phyloP scores from a whole-genome alignment of 2,113 vertebrate genomes.

The Engystomops pustulosus region DNA sequence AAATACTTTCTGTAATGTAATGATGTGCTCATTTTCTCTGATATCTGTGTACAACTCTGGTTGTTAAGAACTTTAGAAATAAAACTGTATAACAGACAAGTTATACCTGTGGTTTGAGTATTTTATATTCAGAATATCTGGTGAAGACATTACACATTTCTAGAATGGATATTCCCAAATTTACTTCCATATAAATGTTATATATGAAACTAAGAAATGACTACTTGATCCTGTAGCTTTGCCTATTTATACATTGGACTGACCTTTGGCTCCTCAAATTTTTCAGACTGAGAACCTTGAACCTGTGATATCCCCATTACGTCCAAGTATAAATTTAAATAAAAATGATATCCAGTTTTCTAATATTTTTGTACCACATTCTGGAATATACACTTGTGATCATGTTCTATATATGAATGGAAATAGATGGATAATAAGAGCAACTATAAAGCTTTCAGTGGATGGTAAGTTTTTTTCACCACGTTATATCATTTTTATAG shows the following conservation, averaged over 20 bases:
- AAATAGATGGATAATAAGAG: conserved; percentile 76
- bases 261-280: background rate
- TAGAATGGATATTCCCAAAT: background rate
- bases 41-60: too few relatives aligned
- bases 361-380: conserved; percentile 63
- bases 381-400: conserved; percentile 79
- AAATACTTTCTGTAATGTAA: too few relatives aligned
- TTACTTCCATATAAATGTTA: background rate
- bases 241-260: background rate
- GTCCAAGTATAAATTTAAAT: conserved; percentile 57
- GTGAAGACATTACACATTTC: too few relatives aligned
- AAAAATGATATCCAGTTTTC: conserved; percentile 65
- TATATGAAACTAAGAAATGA: background rate
- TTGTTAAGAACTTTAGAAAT: too few relatives aligned
- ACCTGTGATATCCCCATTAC: conserved; percentile 31
- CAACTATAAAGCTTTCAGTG: conserved; percentile 68
- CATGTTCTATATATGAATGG: conserved; percentile 63
- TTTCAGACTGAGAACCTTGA: background rate
- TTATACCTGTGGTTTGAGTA: too few relatives aligned
- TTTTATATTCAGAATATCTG: too few relatives aligned
- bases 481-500: too few relatives aligned
- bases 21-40: too few relatives aligned
- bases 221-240: background rate
- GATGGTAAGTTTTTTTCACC: conserved; percentile 66
- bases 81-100: too few relatives aligned